phyloP scores from a whole-genome alignment of 2,888 invertebrate species.

The Lagria hirta region DNA sequence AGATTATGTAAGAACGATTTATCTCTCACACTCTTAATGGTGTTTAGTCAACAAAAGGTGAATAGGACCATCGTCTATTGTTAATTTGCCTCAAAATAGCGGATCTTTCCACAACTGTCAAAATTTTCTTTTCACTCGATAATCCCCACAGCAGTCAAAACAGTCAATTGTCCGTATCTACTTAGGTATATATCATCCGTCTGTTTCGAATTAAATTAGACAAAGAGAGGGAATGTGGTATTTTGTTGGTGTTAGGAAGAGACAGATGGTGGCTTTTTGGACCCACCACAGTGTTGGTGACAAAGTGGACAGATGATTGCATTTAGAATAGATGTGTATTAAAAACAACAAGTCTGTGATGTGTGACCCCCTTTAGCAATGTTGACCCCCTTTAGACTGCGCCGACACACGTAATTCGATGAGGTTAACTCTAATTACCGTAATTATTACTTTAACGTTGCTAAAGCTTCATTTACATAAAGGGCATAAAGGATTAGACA shows the following conservation, averaged over 20 bases:
- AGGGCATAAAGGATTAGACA: too few species aligned
- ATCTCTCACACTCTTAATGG: too few species aligned
- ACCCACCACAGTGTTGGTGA: constrained; percentile 54
- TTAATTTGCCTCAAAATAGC: too few species aligned
- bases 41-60: too few species aligned
- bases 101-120: constrained; percentile 47
- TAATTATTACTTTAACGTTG: constrained; percentile 11
- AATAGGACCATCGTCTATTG: too few species aligned
- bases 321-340: constrained; percentile 43
- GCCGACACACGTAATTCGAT: constrained; percentile 17
- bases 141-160: constrained; percentile 51
- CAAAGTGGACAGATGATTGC: constrained; percentile 54
- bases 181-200: constrained; percentile 28
- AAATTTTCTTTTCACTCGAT: constrained; percentile 46
- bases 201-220: constrained; percentile 36
- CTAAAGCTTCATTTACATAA: too few species aligned
- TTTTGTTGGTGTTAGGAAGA: constrained; percentile 28
- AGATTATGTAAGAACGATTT: too few species aligned
- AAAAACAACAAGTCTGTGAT: constrained; percentile 36
- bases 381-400: too few species aligned
- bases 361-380: constrained; percentile 33
- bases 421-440: constrained; percentile 18
- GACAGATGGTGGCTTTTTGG: constrained; percentile 40
- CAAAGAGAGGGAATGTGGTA: constrained; percentile 22
- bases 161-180: constrained; percentile 45